Evolutionary conservation across 2,797 vertebrate species (phyloP).

Genomic region (Channa striata): DNA sequence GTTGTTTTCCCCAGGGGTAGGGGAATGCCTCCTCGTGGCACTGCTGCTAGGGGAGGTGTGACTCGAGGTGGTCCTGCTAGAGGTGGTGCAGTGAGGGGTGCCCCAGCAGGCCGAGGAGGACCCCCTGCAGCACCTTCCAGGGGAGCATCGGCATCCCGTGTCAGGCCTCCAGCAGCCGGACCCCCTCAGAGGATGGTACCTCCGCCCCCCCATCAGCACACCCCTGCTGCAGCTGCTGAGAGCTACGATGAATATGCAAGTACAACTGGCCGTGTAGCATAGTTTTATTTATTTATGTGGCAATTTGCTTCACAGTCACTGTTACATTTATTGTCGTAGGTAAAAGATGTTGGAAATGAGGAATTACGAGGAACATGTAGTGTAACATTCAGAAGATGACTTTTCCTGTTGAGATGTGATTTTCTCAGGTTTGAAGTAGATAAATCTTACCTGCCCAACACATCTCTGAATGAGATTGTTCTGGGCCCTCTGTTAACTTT

Average conservation of each 20-base stretch:
- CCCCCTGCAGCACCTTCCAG: slow-evolving; percentile 86
- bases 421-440: neutral
- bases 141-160: slow-evolving; percentile 86
- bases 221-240: slow-evolving; percentile 80
- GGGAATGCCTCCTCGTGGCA: slow-evolving; percentile 87
- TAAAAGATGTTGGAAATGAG: slow-evolving; percentile 36
- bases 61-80: slow-evolving; percentile 90
- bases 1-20: slow-evolving; percentile 84
- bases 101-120: slow-evolving; percentile 88
- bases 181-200: slow-evolving; percentile 92
- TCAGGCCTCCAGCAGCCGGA: slow-evolving; percentile 87
- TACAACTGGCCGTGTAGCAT: neutral
- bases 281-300: neutral
- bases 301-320: neutral
- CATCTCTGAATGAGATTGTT: slow-evolving; percentile 13
- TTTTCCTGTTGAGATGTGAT: neutral
- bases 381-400: neutral
- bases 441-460: slow-evolving; percentile 11
- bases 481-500: slow-evolving; percentile 16
- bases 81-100: slow-evolving; percentile 89
- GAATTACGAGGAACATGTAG: slow-evolving; percentile 88
- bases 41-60: slow-evolving; percentile 84
- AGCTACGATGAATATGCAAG: slow-evolving; percentile 96
- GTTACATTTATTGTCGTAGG: neutral
- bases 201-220: slow-evolving; percentile 83